These are phyloP conservation scores for Platysteira castanea DNA, from an alignment of 2,113 vertebrate species.

Conservation along the genomic window DNA sequence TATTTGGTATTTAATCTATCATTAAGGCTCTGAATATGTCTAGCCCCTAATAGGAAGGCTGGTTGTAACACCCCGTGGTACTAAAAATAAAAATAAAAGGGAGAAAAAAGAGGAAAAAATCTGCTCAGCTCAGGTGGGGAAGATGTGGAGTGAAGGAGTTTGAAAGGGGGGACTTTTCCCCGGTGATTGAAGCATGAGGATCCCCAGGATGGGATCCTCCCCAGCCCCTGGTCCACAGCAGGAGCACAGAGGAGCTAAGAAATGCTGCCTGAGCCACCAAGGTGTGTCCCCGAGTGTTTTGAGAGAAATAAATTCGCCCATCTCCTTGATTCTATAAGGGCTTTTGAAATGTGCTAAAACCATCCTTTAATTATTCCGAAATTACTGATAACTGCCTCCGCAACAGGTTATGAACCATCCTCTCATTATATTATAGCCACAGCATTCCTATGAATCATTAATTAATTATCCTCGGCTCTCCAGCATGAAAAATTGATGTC, in stretches of 20 bases:
- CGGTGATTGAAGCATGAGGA: neutral
- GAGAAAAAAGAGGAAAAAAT: neutral
- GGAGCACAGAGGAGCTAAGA: neutral
- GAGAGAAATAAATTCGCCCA: neutral
- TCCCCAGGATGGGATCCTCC: neutral
- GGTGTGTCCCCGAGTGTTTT: neutral
- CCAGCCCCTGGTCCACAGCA: neutral
- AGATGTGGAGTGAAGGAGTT: neutral
- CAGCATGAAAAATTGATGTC: constrained; percentile 45
- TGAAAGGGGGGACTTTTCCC: neutral
- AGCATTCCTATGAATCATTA: constrained; percentile 49
- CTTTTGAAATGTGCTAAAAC: neutral
- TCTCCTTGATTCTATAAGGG: neutral
- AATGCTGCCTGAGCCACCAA: neutral
- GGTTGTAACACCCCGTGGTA: neutral
- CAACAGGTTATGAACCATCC: constrained; percentile 46
- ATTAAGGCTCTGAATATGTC: constrained; percentile 53
- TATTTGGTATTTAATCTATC: constrained; percentile 78
- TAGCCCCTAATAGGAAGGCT: constrained; percentile 33
- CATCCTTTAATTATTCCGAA: constrained; percentile 18
- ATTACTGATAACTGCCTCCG: neutral
- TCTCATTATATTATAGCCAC: constrained; percentile 32
- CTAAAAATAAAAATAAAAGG: neutral
- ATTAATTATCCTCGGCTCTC: constrained; percentile 45
- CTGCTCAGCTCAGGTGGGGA: neutral